phyloP scores from a whole-genome alignment of 1,140 invertebrate species.

The Bombus terrestris region DNA sequence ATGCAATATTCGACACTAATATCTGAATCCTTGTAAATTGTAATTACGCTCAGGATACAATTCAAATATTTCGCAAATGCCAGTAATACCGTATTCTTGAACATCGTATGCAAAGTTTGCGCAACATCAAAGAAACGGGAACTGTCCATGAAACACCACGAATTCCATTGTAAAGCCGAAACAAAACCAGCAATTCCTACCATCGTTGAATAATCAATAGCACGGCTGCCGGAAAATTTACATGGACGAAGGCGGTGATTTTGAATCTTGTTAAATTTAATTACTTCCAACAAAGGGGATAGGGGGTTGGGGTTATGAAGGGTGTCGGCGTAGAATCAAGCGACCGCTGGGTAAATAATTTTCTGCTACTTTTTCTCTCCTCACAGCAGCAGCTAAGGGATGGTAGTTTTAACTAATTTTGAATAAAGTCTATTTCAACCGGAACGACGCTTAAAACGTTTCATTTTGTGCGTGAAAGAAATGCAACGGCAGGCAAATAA shows the following conservation, averaged over 20 bases:
- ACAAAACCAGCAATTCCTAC: background rate
- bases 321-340: background rate
- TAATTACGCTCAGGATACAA: background rate
- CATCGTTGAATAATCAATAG: constrained; percentile 12
- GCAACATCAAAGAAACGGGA: background rate
- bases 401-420: constrained; percentile 13
- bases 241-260: background rate
- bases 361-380: constrained; percentile 14
- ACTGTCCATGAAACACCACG: background rate
- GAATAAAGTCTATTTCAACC: constrained; percentile 5
- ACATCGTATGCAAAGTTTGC: background rate
- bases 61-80: background rate
- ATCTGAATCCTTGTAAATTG: background rate
- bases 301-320: background rate
- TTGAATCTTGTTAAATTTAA: constrained; percentile 40
- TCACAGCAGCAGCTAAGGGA: background rate
- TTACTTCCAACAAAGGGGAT: constrained; percentile 21
- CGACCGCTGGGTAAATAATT: constrained; percentile 38
- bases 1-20: background rate
- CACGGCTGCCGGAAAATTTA: background rate
- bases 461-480: constrained; percentile 1
- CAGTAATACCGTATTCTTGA: background rate
- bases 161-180: background rate
- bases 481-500: constrained; percentile 5
- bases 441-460: constrained; percentile 22